These are phyloP conservation scores for Drosophila simulans DNA, from an alignment of 1,140 invertebrate genomes.

Conservation along the genomic window DNA sequence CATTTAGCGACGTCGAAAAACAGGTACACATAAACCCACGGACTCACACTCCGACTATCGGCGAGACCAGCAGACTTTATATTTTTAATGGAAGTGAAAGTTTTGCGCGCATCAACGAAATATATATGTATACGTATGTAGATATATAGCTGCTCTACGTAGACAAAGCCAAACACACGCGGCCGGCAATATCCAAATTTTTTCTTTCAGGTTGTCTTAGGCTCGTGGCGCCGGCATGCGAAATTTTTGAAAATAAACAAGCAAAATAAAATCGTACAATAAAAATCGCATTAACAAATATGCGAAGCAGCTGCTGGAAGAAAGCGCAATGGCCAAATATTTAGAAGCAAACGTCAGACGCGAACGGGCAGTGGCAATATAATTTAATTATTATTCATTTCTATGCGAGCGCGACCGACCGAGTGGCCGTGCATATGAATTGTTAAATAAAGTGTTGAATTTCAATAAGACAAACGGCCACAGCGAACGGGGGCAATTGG, in stretches of 20 bases:
- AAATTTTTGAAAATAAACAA: conserved; percentile 61
- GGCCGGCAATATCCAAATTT: conserved; percentile 38
- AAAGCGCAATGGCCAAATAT: conserved; percentile 54
- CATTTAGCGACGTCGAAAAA: conserved; percentile 70
- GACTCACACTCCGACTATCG: conserved; percentile 16
- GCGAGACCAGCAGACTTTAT: conserved; percentile 37
- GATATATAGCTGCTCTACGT: conserved; percentile 2
- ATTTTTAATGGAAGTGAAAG: conserved; percentile 81
- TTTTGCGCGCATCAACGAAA: conserved; percentile 71
- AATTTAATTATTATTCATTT: conserved; percentile 59
- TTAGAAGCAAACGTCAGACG: conserved; percentile 48
- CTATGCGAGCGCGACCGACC: conserved; percentile 19
- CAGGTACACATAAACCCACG: conserved; percentile 43
- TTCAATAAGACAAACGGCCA: conserved; percentile 36
- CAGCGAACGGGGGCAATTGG: conserved; percentile 20
- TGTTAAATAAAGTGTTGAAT: conserved; percentile 56
- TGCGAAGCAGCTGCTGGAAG: conserved; percentile 63
- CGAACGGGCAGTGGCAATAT: conserved; percentile 23
- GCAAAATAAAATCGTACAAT: conserved; percentile 39
- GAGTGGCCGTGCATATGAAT: conserved; percentile 48
- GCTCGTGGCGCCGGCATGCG: conserved; percentile 62
- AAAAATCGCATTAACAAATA: conserved; percentile 72
- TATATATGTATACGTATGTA: not conserved
- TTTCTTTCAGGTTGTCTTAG: conserved; percentile 40
- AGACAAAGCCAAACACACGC: conserved; percentile 60